Base-by-base conservation (phyloP, 2,888 invertebrate genomes). In the Pemphredon lugubris region DNA sequence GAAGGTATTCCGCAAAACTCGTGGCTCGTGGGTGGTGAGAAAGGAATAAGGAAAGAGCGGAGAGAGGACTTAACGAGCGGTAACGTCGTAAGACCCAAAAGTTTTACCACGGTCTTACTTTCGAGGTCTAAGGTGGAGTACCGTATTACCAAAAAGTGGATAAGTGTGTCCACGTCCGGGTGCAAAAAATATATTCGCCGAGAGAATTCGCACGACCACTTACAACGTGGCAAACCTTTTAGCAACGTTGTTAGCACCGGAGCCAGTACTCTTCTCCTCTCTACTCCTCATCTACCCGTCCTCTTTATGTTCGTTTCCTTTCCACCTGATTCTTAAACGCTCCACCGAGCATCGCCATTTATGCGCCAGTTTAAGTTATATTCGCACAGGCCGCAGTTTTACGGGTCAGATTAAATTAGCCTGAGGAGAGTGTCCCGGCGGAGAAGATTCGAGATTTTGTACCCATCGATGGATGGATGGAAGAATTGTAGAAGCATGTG, bases 171-270 rank as follows among this genome's bases (percentile, higher is more conserved):
- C 26, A 1, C 23, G 26, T 51, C 34, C 16, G 11, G 37, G 51
- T n/a, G n/a, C n/a, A 20, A 51, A 60, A 61, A 14, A 58, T 59
- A 9, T 73, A 64, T 64, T 51, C 55, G 42, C 53, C 45, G 40
- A 50, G 59, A 45, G 23, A 64, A 64, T 63, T 58, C 59, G 32
- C 44, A 48, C 54, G 45, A 16, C 3, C 20, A 14, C 6, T 30
- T 39, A 37, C 37, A 64, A 50, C 37, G 44, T 59, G 63, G 51
- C 47, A 26, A 59, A 39, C 64, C 73, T 76, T 73, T 77, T 70
- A 73, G 77, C 73, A 68, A 57, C 9, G 32, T 63, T 65, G 65
- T 65, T 67, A 75, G 58, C 61, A 54, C 47, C 50, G 53, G 54
- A 16, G 40, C 42, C n/a, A 21, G 44, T 37, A 37, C 32, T 34